Conservation (phyloP, 2,888 invertebrate species). For the Stenotaenia linearis region DNA sequence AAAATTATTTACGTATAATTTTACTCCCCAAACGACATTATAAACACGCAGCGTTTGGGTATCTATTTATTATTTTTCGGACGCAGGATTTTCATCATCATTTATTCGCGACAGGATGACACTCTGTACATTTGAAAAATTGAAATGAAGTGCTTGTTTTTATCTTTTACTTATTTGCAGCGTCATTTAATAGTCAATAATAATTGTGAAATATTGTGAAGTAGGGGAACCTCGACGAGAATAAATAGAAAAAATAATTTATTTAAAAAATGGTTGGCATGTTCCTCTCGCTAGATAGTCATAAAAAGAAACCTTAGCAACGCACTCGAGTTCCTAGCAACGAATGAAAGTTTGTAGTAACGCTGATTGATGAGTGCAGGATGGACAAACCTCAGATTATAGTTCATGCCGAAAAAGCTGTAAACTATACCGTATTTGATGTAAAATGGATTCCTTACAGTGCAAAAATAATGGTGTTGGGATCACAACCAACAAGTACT, state of each 20-base stretch:
- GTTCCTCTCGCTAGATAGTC: background rate
- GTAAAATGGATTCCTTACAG: conserved; percentile 94
- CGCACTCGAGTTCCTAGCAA: background rate
- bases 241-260: background rate
- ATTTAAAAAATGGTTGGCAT: background rate
- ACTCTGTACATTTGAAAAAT: background rate
- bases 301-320: background rate
- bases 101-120: background rate
- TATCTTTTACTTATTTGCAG: too few species aligned
- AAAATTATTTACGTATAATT: background rate
- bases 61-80: background rate
- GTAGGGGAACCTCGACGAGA: too few species aligned
- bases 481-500: conserved; percentile 74
- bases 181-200: too few species aligned
- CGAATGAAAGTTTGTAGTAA: background rate
- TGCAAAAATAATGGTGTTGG: conserved; percentile 83
- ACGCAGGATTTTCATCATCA: background rate
- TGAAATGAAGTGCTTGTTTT: too few species aligned
- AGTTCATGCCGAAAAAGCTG: conserved; percentile 71
- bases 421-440: conserved; percentile 83
- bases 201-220: too few species aligned
- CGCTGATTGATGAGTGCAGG: background rate
- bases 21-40: background rate
- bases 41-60: background rate
- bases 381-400: conserved; percentile 86